Evolutionary conservation across 2,113 vertebrate genomes (phyloP).

Genomic region (Vireo altiloquus): DNA sequence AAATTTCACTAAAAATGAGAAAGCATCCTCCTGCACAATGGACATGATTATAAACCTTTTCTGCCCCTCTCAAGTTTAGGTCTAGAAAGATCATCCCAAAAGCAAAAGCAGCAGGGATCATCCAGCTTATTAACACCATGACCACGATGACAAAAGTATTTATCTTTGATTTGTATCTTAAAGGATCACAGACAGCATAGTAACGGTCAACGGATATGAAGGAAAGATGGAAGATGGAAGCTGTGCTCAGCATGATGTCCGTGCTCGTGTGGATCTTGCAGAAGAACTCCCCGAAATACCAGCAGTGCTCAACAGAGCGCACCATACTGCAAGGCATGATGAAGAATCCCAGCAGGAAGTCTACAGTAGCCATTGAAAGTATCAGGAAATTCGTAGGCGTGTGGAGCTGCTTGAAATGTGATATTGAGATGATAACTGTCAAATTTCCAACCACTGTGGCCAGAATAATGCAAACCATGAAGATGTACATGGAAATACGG

Average conservation of each 20-base stretch:
- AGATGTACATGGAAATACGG: slow-evolving; percentile 69
- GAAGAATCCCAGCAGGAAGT: slow-evolving; percentile 76
- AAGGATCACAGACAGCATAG: slow-evolving; percentile 75
- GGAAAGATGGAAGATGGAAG: slow-evolving; percentile 80
- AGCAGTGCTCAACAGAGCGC: slow-evolving; percentile 78
- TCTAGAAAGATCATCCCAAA: slow-evolving; percentile 81
- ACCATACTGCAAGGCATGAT: slow-evolving; percentile 86
- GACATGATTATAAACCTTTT: slow-evolving; percentile 63
- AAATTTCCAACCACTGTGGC: slow-evolving; percentile 79
- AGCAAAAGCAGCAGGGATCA: slow-evolving; percentile 72
- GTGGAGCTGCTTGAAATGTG: slow-evolving; percentile 78
- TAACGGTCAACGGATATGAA: slow-evolving; percentile 83
- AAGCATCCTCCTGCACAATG: slow-evolving; percentile 70
- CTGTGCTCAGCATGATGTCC: slow-evolving; percentile 78
- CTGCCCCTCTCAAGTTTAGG: slow-evolving; percentile 74
- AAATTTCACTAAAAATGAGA: slow-evolving; percentile 75
- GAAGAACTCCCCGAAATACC: slow-evolving; percentile 81
- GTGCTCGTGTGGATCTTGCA: slow-evolving; percentile 79
- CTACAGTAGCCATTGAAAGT: slow-evolving; percentile 77
- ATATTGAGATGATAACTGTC: slow-evolving; percentile 77
- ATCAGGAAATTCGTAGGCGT: slow-evolving; percentile 79
- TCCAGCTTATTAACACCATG: slow-evolving; percentile 81
- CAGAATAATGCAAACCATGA: slow-evolving; percentile 73
- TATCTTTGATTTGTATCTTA: slow-evolving; percentile 78
- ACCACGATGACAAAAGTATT: slow-evolving; percentile 44